phyloP scores from a whole-genome alignment of 2,797 vertebrate genomes.

The Halcyon badia region DNA sequence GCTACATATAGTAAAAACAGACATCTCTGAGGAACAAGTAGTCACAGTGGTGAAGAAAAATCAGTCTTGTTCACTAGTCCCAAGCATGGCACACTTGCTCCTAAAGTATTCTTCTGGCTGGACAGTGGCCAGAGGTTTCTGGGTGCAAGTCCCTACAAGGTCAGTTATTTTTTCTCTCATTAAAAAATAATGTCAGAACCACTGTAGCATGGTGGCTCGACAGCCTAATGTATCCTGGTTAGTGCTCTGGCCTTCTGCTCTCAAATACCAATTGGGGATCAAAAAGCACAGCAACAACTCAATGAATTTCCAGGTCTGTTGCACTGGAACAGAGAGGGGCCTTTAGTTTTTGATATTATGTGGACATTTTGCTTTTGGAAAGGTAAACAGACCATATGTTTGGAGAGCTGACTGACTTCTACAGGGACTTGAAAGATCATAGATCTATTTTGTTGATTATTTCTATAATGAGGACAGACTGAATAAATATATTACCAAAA shows the following conservation, averaged over 20 bases:
- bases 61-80: not conserved
- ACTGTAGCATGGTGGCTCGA: constrained; percentile 33
- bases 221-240: constrained; percentile 31
- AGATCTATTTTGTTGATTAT: constrained; percentile 68
- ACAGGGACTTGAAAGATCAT: constrained; percentile 51
- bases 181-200: constrained; percentile 32
- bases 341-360: constrained; percentile 53
- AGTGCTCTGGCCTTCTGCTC: constrained; percentile 60
- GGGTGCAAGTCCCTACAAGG: constrained; percentile 56
- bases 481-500: constrained; percentile 57
- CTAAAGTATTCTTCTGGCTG: not conserved
- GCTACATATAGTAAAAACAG: not conserved
- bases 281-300: not conserved
- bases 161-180: constrained; percentile 46
- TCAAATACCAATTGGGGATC: constrained; percentile 18
- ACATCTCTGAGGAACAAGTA: not conserved
- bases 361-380: constrained; percentile 56
- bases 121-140: not conserved
- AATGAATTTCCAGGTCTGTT: constrained; percentile 52
- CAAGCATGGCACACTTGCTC: not conserved
- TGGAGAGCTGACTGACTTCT: constrained; percentile 57
- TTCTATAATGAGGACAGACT: constrained; percentile 60
- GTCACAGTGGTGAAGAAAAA: not conserved
- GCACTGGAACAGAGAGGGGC: constrained; percentile 42
- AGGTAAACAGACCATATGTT: constrained; percentile 69